Evolutionary conservation across 2,888 invertebrate species (phyloP).

Genomic region (Pyrocoelia pectoralis): DNA sequence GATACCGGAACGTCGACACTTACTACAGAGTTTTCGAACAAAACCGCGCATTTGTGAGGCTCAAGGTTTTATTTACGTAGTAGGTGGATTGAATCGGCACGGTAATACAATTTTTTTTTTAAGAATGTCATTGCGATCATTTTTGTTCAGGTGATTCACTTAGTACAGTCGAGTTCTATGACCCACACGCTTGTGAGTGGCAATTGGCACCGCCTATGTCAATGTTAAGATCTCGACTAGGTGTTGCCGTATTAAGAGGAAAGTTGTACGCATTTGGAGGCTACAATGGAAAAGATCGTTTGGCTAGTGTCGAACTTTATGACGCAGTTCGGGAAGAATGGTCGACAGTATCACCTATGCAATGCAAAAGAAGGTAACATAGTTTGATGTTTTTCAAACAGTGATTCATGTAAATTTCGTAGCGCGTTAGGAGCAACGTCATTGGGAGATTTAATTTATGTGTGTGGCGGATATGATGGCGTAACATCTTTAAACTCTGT

Average conservation of each 20-base stretch:
- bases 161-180: conserved; percentile 85
- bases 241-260: conserved; percentile 83
- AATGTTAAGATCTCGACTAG: conserved; percentile 82
- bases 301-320: conserved; percentile 86
- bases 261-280: conserved; percentile 83
- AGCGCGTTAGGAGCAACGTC: conserved; percentile 85
- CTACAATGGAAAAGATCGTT: conserved; percentile 83
- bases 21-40: conserved; percentile 79
- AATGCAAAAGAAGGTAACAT: conserved; percentile 76
- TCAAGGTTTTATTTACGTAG: conserved; percentile 84
- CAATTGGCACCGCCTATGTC: conserved; percentile 82
- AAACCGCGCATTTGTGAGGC: conserved; percentile 79
- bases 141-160: conserved; percentile 72
- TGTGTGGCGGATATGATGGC: conserved; percentile 87
- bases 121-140: background rate
- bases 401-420: conserved; percentile 30
- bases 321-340: conserved; percentile 77
- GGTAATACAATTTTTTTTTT: conserved; percentile 57
- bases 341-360: conserved; percentile 81
- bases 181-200: conserved; percentile 77
- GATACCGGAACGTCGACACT: conserved; percentile 82
- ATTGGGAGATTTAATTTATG: conserved; percentile 80
- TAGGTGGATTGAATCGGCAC: conserved; percentile 84
- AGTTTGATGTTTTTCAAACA: background rate
- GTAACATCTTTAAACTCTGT: conserved; percentile 83